These are phyloP conservation scores for Pammene fasciana DNA, from an alignment of 2,888 invertebrate genomes.

Conservation along the genomic window DNA sequence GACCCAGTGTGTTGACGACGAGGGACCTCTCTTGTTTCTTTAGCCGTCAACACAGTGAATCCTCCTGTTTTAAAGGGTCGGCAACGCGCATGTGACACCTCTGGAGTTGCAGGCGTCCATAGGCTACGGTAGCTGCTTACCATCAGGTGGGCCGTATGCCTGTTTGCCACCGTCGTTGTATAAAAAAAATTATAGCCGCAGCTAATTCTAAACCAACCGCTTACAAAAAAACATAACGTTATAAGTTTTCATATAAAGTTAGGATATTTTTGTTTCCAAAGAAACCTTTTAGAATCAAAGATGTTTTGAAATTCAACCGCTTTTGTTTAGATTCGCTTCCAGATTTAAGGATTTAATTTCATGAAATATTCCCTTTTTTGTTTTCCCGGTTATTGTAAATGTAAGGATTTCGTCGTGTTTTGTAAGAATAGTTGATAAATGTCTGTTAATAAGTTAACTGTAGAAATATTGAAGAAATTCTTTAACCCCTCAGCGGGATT, in stretches of 20 bases:
- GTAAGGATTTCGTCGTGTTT: conserved; percentile 41
- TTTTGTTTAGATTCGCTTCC: conserved; percentile 32
- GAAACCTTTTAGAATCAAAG: conserved; percentile 6
- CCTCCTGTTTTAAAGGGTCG: too few species aligned
- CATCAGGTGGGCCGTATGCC: too few species aligned
- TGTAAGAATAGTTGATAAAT: conserved; percentile 52
- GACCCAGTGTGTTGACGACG: too few species aligned
- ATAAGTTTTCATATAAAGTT: not conserved
- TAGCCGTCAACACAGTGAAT: too few species aligned
- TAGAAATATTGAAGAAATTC: conserved; percentile 55
- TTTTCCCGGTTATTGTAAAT: conserved; percentile 35
- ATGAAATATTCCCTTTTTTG: conserved; percentile 39
- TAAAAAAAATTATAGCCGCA: conserved; percentile 28
- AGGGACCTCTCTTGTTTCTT: too few species aligned
- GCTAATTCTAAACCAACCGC: conserved; percentile 23
- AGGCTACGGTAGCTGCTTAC: too few species aligned
- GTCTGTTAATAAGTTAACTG: conserved; percentile 57
- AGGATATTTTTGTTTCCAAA: not conserved
- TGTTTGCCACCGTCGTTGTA: too few species aligned
- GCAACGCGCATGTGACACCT: too few species aligned
- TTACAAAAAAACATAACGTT: conserved; percentile 6
- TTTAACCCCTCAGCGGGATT: conserved; percentile 49
- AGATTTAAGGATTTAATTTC: conserved; percentile 22
- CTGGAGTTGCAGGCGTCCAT: too few species aligned
- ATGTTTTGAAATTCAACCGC: not conserved